Evolutionary conservation across 2,113 vertebrate species (phyloP).

Genomic region (Peromyscus leucopus): DNA sequence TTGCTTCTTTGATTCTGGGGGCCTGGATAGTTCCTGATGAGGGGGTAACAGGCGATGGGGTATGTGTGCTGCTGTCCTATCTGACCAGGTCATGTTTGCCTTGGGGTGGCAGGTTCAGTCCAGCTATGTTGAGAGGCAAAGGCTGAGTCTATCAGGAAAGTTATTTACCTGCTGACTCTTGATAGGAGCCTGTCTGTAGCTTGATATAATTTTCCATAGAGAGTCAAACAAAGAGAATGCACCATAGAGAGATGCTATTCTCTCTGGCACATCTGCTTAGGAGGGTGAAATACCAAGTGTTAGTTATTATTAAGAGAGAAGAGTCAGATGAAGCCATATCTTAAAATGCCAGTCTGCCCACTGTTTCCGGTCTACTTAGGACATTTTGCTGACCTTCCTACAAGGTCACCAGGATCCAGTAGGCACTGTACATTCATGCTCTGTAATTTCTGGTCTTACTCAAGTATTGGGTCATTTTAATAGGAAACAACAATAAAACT

Average conservation of each 20-base stretch:
- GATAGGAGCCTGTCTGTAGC: not conserved
- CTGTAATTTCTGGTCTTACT: constrained; percentile 58
- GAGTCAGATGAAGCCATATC: not conserved
- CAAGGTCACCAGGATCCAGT: not conserved
- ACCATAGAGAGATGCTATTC: not conserved
- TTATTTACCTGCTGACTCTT: not conserved
- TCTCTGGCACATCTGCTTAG: not conserved
- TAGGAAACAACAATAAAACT: constrained; percentile 41
- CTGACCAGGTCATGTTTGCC: not conserved
- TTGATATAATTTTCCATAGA: not conserved
- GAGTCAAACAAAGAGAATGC: not conserved
- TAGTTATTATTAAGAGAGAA: not conserved
- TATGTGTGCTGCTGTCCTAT: not conserved
- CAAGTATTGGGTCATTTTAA: constrained; percentile 68
- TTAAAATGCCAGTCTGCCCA: not conserved
- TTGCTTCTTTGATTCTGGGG: not conserved
- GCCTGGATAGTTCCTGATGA: not conserved
- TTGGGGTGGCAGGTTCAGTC: not conserved
- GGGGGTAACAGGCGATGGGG: not conserved
- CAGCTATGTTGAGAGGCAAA: not conserved
- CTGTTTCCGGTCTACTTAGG: not conserved
- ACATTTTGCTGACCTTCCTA: not conserved
- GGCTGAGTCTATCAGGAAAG: not conserved
- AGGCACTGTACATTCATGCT: constrained; percentile 39
- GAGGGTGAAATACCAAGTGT: not conserved